phyloP scores from a whole-genome alignment of 2,888 invertebrate species.

The Tachina fera region DNA sequence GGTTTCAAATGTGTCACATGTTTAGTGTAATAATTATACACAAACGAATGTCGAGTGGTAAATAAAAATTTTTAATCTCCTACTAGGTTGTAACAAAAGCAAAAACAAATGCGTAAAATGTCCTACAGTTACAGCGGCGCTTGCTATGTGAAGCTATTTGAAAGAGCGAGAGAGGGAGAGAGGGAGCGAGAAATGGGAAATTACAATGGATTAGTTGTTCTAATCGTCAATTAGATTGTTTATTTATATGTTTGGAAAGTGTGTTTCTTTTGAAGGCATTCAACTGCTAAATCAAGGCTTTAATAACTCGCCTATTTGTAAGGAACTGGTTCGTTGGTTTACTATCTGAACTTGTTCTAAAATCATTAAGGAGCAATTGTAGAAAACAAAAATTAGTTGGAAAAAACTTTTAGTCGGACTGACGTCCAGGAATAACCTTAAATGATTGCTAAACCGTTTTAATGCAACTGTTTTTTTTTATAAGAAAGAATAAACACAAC shows the following conservation, averaged over 20 bases:
- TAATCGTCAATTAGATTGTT: not conserved
- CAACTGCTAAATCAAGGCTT: not conserved
- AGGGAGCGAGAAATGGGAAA: not conserved
- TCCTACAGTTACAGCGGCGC: slow-evolving; percentile 1
- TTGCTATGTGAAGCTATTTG: not conserved
- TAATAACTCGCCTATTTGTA: not conserved
- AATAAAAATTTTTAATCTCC: slow-evolving; percentile 24
- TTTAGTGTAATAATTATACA: slow-evolving; percentile 36
- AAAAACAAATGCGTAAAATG: slow-evolving; percentile 24
- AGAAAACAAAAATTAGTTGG: too few relatives aligned
- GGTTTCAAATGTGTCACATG: slow-evolving; percentile 59
- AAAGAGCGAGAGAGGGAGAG: not conserved
- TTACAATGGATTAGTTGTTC: not conserved
- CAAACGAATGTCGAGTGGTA: slow-evolving; percentile 18
- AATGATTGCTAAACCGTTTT: too few relatives aligned
- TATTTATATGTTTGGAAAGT: not conserved
- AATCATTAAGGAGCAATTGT: not conserved
- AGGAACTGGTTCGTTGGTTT: not conserved
- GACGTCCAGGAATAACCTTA: too few relatives aligned
- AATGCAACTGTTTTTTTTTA: too few relatives aligned
- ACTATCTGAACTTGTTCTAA: too few relatives aligned
- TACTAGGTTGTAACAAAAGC: slow-evolving; percentile 34
- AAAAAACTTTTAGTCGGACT: too few relatives aligned
- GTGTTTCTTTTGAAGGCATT: not conserved
- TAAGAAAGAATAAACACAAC: too few relatives aligned